Conservation (phyloP, 2,888 invertebrate species). For the Leucania comma region DNA sequence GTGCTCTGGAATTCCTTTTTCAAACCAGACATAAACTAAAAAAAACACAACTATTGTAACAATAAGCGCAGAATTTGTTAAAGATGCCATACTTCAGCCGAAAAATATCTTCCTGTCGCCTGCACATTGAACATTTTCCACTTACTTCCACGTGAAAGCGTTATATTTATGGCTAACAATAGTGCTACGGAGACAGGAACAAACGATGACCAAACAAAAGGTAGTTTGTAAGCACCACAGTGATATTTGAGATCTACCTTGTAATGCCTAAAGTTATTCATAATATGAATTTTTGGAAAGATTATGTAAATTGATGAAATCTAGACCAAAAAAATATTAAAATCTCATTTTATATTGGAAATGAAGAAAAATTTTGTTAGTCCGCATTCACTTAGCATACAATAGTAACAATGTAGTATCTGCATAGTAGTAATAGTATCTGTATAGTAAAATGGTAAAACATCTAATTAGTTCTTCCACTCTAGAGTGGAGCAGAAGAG, state of each 20-base stretch:
- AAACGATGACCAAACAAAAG: constrained; percentile 80
- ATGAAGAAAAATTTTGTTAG: no score
- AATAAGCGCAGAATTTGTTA: constrained; percentile 41
- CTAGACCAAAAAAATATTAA: neutral
- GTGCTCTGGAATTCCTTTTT: neutral
- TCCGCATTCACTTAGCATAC: neutral
- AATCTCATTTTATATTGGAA: neutral
- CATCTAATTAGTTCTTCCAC: no score
- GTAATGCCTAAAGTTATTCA: neutral
- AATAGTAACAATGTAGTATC: neutral
- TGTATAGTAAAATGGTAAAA: neutral
- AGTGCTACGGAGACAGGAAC: constrained; percentile 77
- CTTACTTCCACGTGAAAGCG: constrained; percentile 72
- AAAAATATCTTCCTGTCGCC: constrained; percentile 67
- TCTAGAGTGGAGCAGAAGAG: no score
- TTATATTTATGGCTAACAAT: constrained; percentile 80
- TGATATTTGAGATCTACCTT: constrained; percentile 38
- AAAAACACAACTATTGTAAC: constrained; percentile 15
- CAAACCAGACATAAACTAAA: neutral
- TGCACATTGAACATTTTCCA: constrained; percentile 71
- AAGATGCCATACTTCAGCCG: constrained; percentile 62
- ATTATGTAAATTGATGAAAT: neutral
- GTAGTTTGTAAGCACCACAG: constrained; percentile 71
- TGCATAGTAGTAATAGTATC: no score
- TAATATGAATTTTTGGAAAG: neutral